Evolutionary conservation across 2,888 invertebrate species (phyloP).

Genomic region (Conistra vaccinii): DNA sequence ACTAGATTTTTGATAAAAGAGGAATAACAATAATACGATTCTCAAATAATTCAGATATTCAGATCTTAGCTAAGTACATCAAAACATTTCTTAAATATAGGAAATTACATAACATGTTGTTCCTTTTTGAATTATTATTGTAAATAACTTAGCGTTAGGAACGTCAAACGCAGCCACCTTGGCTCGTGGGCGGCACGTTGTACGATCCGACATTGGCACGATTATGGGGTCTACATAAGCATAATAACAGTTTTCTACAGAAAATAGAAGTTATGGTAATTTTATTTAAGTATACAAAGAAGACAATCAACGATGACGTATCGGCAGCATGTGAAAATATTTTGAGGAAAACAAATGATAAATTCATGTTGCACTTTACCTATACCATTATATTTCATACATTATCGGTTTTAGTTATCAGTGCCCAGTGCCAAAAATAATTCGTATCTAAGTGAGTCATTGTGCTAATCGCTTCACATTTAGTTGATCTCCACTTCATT

Average conservation of each 20-base stretch:
- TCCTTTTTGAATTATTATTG: constrained; percentile 29
- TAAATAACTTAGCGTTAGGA: constrained; percentile 39
- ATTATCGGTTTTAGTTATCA: constrained; percentile 31
- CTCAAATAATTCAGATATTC: no score
- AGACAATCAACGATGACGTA: background rate
- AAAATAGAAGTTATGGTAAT: background rate
- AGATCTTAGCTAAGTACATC: no score
- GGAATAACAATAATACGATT: background rate
- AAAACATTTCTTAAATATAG: no score
- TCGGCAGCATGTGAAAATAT: background rate
- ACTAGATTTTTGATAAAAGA: background rate
- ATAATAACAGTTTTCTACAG: constrained; percentile 1
- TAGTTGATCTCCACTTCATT: constrained; percentile 48
- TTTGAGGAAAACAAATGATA: constrained; percentile 5
- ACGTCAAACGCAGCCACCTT: constrained; percentile 63
- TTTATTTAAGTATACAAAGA: background rate
- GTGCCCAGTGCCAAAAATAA: constrained; percentile 28
- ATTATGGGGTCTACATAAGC: constrained; percentile 21
- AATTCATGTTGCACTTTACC: constrained; percentile 14
- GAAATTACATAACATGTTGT: constrained; percentile 34
- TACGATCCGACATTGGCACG: constrained; percentile 37
- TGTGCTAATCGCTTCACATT: constrained; percentile 24
- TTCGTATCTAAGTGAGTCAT: constrained; percentile 34
- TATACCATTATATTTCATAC: constrained; percentile 2
- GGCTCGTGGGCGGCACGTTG: constrained; percentile 56